A percentile compares a stretch with the other conserved stretches of the same genome.
Evolutionary conservation across 2,888 invertebrate genomes (phyloP).

Genomic region (Trissonchulus latispiculum): DNA sequence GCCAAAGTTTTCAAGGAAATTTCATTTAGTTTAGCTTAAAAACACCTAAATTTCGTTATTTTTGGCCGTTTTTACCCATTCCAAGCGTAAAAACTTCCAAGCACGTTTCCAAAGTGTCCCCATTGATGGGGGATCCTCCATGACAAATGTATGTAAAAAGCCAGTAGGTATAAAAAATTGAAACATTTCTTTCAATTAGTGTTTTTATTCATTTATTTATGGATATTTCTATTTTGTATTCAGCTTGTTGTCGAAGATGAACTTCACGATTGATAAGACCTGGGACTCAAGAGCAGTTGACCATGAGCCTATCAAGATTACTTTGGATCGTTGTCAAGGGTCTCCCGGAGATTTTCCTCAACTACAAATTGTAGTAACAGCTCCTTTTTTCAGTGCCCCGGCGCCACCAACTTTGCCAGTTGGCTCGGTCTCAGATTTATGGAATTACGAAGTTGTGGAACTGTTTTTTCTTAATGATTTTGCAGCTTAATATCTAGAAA

Average conservation of each 20-base stretch:
- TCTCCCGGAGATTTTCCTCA: neutral
- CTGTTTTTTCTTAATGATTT: slow-evolving; percentile 50
- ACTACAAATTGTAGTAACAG: neutral
- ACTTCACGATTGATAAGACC: slow-evolving; percentile 25
- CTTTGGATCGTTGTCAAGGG: neutral
- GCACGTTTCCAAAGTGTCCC: too few relatives aligned
- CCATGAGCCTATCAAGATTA: slow-evolving; percentile 34
- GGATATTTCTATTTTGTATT: too few relatives aligned
- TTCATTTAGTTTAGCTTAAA: too few relatives aligned
- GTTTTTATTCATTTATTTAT: too few relatives aligned
- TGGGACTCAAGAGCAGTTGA: slow-evolving; percentile 38
- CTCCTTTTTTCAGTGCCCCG: slow-evolving; percentile 40
- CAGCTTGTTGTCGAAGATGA: neutral
- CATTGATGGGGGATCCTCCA: too few relatives aligned
- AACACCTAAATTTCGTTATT: too few relatives aligned
- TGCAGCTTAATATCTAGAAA: slow-evolving; percentile 48
- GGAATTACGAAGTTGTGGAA: slow-evolving; percentile 48
- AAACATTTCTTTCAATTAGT: too few relatives aligned
- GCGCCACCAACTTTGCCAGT: slow-evolving; percentile 35
- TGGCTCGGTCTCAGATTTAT: slow-evolving; percentile 36
- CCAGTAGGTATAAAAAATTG: too few relatives aligned
- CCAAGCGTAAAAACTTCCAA: too few relatives aligned
- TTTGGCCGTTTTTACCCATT: too few relatives aligned
- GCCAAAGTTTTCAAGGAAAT: too few relatives aligned
- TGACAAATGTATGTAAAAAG: too few relatives aligned